Evolutionary conservation across 2,113 vertebrate species (phyloP).

Genomic region (Leptosomus discolor): DNA sequence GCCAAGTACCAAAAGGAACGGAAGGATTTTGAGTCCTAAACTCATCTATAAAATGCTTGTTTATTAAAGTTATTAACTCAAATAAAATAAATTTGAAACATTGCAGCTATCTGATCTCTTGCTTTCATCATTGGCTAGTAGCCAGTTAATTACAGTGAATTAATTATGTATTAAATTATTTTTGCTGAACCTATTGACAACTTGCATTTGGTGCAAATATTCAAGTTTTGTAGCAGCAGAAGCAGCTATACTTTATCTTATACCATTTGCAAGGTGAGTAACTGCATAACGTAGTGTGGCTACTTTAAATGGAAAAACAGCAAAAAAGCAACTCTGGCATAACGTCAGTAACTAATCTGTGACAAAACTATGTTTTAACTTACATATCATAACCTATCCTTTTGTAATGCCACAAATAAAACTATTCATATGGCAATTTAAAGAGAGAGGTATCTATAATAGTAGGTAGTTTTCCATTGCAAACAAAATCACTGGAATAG

Average conservation of each 20-base stretch:
- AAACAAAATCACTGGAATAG: background rate
- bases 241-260: background rate
- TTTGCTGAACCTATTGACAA: background rate
- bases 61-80: background rate
- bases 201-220: background rate
- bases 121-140: background rate
- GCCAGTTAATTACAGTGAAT: conserved; percentile 18
- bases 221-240: background rate
- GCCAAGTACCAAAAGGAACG: background rate
- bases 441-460: background rate
- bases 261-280: background rate
- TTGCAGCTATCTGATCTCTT: background rate
- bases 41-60: background rate
- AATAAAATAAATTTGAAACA: background rate
- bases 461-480: background rate
- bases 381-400: background rate
- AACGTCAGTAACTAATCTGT: background rate
- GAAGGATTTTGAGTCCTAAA: background rate
- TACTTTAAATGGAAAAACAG: background rate
- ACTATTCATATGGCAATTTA: background rate
- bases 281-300: background rate
- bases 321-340: background rate
- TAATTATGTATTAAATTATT: background rate
- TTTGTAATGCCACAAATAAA: background rate
- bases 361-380: background rate